phyloP scores from a whole-genome alignment of 2,113 vertebrate genomes.

The Lasiurus cinereus region DNA sequence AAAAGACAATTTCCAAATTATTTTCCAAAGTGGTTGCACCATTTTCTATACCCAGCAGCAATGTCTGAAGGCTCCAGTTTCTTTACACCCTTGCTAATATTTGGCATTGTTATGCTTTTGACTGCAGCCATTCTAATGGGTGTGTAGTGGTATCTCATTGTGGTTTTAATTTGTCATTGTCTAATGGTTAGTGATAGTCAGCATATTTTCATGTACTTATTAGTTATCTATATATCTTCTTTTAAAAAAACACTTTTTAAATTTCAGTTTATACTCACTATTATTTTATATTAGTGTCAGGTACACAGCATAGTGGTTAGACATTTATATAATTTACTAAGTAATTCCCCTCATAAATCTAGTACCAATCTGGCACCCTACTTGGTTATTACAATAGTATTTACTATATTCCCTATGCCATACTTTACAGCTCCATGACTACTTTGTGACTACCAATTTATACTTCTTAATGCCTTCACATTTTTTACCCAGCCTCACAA shows the following conservation, averaged over 20 bases:
- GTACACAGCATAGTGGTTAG: background rate
- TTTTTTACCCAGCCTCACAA: background rate
- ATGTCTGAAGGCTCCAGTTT: background rate
- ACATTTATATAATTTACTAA: background rate
- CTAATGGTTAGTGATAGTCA: background rate
- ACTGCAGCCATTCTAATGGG: background rate
- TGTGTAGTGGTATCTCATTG: background rate
- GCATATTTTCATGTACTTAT: background rate
- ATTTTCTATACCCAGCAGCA: background rate
- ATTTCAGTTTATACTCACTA: background rate
- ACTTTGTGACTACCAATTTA: background rate
- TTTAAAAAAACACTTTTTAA: background rate
- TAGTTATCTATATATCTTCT: background rate
- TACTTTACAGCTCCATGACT: background rate
- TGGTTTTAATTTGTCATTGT: conserved; percentile 12
- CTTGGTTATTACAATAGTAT: background rate
- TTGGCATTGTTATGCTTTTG: background rate
- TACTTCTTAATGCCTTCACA: background rate
- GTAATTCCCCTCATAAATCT: background rate
- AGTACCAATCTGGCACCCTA: background rate
- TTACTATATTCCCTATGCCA: background rate
- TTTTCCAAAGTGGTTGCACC: background rate
- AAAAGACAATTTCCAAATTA: background rate
- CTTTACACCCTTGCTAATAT: background rate
- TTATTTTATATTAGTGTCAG: background rate